These are phyloP conservation scores for Phrixothrix hirtus DNA, from an alignment of 2,888 invertebrate genomes.

Conservation along the genomic window DNA sequence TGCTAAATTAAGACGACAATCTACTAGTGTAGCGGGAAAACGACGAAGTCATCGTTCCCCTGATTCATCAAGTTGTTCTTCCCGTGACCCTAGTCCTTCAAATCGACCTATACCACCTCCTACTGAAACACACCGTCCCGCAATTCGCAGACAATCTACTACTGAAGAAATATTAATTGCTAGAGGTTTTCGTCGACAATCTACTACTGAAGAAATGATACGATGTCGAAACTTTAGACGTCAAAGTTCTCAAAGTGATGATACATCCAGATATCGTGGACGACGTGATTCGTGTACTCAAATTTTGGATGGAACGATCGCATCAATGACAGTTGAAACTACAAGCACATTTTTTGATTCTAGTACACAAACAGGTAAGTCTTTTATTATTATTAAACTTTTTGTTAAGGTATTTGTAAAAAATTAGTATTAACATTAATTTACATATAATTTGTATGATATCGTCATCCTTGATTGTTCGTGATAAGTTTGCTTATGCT, in stretches of 20 bases:
- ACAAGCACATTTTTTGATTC: constrained; percentile 91
- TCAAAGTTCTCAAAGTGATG: constrained; percentile 88
- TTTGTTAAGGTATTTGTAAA: neutral
- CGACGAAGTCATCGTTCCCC: constrained; percentile 61
- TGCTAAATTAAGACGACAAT: constrained; percentile 74
- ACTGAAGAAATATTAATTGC: constrained; percentile 91
- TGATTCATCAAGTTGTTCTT: constrained; percentile 77
- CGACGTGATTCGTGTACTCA: constrained; percentile 85
- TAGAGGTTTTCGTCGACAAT: constrained; percentile 85
- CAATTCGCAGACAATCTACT: constrained; percentile 84
- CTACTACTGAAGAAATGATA: constrained; percentile 92
- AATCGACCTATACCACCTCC: constrained; percentile 61
- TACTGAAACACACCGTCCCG: constrained; percentile 67
- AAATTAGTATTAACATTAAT: constrained; percentile 2
- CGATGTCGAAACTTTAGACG: constrained; percentile 88
- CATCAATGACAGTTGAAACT: constrained; percentile 91
- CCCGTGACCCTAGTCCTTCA: constrained; percentile 85
- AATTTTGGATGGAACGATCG: constrained; percentile 88
- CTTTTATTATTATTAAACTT: neutral
- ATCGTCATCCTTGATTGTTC: constrained; percentile 17
- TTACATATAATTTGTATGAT: constrained; percentile 12
- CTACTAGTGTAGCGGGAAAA: constrained; percentile 73
- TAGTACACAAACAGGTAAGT: constrained; percentile 89
- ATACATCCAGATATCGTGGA: constrained; percentile 71
- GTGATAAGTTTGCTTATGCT: constrained; percentile 12